Evolutionary conservation across 2,113 vertebrate genomes (phyloP), one percentile per base, ranked within the genome.

Genomic region (Shinisaurus crocodilurus): DNA sequence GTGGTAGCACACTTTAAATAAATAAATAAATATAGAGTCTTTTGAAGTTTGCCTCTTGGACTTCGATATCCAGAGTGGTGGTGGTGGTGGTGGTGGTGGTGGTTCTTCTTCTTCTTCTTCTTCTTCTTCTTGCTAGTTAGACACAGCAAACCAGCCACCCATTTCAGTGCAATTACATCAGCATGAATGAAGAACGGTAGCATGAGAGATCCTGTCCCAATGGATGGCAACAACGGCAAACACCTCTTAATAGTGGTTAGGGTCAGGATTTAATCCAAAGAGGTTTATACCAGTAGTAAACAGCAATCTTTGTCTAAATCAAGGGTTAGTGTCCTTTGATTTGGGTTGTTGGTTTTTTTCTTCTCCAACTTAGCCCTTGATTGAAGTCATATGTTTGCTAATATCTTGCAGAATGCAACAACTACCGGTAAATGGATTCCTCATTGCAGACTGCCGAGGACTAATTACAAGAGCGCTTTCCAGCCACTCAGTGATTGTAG

Each of bases 391-490:
- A 72, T 93, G 95, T 94, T 97, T 95, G 91, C 92, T 70, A 86
- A 92, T 92, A 92, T 93, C 94, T 96, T 95, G 96, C 92, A 94
- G 91, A 96, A 96, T 97, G 96, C 96, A 94, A 96, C 96, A 95
- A 91, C 0, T n/a, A n/a, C n/a, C n/a, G n/a, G n/a, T 0, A 92
- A 0, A 94, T 94, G 96, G 95, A 93, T 96, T 97, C 95, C 96
- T 97, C 93, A 85, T 96, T 95, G 97, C 96, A 95, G 93, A 95
- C 87, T 94, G 94, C 92, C 93, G 93, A 97, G 95, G 94, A 96
- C 96, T 97, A 98, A 98, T 98, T 97, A 97, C 92, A 92, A 77
- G 92, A 93, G 92, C 91, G 95, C 94, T 97, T 97, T 96, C 95
- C 95, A 96, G 95, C 95, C 97, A 97, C 95, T 93, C 94, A 95